phyloP scores from a whole-genome alignment of 2,113 vertebrate species.

The Psophia crepitans region DNA sequence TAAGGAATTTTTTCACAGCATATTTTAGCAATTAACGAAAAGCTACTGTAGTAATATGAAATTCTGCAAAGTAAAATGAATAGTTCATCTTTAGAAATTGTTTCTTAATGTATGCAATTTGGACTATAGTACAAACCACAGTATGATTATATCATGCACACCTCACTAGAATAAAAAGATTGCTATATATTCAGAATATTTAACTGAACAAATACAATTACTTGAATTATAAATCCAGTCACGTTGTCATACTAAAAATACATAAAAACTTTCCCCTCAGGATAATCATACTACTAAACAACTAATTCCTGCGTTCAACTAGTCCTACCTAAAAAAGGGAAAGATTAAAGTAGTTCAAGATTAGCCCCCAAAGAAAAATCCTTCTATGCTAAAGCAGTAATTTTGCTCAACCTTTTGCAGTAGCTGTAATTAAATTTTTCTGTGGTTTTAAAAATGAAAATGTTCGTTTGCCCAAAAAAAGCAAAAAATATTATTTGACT shows the following conservation, averaged over 20 bases:
- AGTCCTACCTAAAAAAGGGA: background rate
- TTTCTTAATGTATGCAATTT: background rate
- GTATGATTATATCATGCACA: fast-evolving
- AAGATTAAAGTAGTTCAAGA: background rate
- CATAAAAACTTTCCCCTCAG: background rate
- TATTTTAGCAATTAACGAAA: background rate
- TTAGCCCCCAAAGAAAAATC: background rate
- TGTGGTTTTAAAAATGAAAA: background rate
- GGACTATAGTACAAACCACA: background rate
- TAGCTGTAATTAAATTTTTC: background rate
- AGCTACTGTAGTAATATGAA: background rate
- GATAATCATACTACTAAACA: background rate
- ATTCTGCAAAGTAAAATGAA: background rate
- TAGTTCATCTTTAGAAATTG: background rate
- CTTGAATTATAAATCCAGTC: background rate
- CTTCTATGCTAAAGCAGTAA: background rate
- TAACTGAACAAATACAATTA: background rate
- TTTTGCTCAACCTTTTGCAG: background rate
- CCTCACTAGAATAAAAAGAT: background rate
- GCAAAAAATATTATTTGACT: too few relatives aligned
- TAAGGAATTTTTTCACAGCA: background rate
- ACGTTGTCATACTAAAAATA: background rate
- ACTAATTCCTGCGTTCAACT: background rate
- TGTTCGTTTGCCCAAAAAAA: background rate
- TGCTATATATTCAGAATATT: background rate